Percentiles rank a stretch among this genome's conserved stretches.
These are phyloP conservation scores for Xiphorhynchus erythropygius DNA, from an alignment of 2,797 vertebrate genomes.

Conservation along the genomic window DNA sequence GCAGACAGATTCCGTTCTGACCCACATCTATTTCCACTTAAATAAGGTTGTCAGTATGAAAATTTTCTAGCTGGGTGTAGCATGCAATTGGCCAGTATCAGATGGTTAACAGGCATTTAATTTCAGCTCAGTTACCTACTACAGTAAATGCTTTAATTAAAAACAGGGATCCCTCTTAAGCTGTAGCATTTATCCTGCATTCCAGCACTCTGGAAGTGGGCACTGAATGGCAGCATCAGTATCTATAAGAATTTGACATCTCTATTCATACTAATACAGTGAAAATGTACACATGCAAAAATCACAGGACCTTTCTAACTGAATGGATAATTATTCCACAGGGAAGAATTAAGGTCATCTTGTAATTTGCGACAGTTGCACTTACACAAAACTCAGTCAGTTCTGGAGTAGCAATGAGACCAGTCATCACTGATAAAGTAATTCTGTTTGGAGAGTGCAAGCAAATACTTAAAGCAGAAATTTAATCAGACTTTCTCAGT, in stretches of 20 bases:
- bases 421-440: neutral
- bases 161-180: neutral
- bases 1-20: neutral
- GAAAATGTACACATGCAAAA: neutral
- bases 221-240: neutral
- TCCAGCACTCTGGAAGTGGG: neutral
- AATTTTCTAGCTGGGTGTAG: neutral
- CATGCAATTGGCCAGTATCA: neutral
- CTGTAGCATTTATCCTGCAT: neutral
- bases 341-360: neutral
- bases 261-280: neutral
- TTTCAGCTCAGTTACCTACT: neutral
- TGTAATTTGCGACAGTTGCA: neutral
- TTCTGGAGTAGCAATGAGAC: neutral
- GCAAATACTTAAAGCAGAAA: neutral
- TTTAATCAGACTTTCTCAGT: neutral
- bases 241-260: neutral
- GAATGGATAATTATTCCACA: neutral
- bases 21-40: neutral
- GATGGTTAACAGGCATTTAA: neutral
- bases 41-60: neutral
- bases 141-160: neutral
- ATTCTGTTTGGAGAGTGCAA: neutral
- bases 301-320: neutral
- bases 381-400: neutral